phyloP scores from a whole-genome alignment of 2,113 vertebrate genomes.

The Chunga burmeisteri region DNA sequence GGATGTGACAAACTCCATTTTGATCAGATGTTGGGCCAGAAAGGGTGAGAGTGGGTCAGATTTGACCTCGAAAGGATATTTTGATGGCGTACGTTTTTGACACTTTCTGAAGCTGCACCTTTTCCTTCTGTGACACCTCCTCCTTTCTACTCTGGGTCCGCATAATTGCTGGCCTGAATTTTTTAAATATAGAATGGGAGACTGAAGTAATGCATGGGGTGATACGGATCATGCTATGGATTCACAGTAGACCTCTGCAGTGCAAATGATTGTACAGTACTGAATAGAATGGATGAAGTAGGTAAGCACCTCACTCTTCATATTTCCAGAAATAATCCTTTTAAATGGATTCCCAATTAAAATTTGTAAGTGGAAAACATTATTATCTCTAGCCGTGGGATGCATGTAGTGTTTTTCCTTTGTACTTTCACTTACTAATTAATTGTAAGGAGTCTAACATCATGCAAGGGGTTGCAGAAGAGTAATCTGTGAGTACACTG shows the following conservation, averaged over 20 bases:
- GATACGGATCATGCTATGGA: background rate
- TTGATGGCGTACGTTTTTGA: background rate
- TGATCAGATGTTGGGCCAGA: slow-evolving; percentile 2
- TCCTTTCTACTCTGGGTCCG: background rate
- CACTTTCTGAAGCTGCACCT: background rate
- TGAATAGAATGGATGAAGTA: slow-evolving; percentile 45
- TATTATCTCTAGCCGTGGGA: background rate
- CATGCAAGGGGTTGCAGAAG: background rate
- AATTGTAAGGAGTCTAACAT: background rate
- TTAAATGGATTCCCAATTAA: background rate
- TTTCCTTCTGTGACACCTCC: background rate
- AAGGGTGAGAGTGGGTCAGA: background rate
- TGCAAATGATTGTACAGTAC: background rate
- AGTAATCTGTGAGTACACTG: background rate
- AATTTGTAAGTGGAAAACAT: background rate
- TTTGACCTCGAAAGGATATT: background rate
- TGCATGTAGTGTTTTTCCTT: background rate
- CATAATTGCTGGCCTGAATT: background rate
- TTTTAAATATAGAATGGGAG: background rate
- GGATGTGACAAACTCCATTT: slow-evolving; percentile 55
- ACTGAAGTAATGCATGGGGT: background rate
- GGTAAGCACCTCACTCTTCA: background rate
- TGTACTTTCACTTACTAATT: background rate
- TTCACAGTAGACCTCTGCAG: slow-evolving; percentile 4
- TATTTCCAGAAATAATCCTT: background rate